Evolutionary conservation across 2,113 vertebrate species (phyloP), one percentile per base, ranked within the genome.

Genomic region (Mesoclemmys tuberculata): DNA sequence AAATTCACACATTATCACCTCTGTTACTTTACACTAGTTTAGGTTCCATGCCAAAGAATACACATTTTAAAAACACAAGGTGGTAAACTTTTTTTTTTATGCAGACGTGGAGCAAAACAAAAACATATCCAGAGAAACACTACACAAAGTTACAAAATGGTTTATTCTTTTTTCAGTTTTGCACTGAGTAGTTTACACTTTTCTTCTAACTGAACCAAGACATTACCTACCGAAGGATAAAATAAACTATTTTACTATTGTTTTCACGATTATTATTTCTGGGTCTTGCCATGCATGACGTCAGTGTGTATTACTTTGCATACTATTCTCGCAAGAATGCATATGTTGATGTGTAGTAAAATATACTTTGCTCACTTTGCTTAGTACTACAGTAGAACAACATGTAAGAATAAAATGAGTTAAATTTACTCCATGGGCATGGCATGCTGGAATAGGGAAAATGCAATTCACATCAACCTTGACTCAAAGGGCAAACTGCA

Each of bases 341-440:
- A n/a, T n/a, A 68, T 46, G 11, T 75, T 75, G 38, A 46, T 44
- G 64, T 68, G 64, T 38, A 68, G 35, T 68, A 68, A 75, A 75
- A 44, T 11, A 44, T 75, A 44, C 41, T 75, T 75, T 38, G 58
- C 58, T 94, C 85, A 86, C 92, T 96, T 90, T 95, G 52, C 87
- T 54, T 85, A 93, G 93, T 88, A 96, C 91, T 78, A 78, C 22
- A 93, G 52, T 74, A 64, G 49, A 85, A 38, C 95, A 90, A 79
- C 91, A 91, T 86, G 90, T 86, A 75, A 78, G 27, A 86, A n/a
- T 80, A 31, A 82, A 88, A 48, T 71, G 90, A 93, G 82, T 18
- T 86, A n/a, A 84, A 90, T 93, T 55, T 92, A 64, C 35, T 77
- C 87, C 82, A 79, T 64, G 88, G 89, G 87, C 93, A 44, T 85